phyloP scores from a whole-genome alignment of 1,140 invertebrate species.

The Heterodera schachtii region DNA sequence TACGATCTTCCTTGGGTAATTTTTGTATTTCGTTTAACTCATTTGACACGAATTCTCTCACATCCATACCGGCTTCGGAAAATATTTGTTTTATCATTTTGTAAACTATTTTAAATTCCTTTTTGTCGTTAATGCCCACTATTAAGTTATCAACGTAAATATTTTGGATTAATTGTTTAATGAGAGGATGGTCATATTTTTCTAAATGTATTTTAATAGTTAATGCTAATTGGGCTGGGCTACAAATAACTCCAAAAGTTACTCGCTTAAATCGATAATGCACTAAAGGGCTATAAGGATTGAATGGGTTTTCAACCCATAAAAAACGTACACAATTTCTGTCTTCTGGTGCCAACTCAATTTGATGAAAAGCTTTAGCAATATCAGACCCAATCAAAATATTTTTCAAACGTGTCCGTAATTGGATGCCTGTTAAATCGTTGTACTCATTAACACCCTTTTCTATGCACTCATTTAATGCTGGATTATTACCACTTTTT shows the following conservation, averaged over 20 bases:
- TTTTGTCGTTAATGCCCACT: not conserved
- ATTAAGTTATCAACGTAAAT: not conserved
- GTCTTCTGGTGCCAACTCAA: not conserved
- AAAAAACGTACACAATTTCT: not conserved
- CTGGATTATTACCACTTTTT: not conserved
- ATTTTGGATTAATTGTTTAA: not conserved
- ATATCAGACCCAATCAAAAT: not conserved
- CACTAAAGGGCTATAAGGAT: too few species aligned
- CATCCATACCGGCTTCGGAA: constrained; percentile 4
- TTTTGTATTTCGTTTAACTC: too few species aligned
- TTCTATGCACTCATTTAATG: constrained; percentile 6
- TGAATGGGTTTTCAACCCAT: too few species aligned
- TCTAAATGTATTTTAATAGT: not conserved
- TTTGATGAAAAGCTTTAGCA: constrained; percentile 5
- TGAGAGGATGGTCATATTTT: not conserved
- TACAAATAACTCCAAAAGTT: not conserved
- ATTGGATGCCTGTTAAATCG: not conserved
- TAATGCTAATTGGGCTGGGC: not conserved
- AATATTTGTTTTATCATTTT: constrained; percentile 10
- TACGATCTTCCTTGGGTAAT: constrained; percentile 7
- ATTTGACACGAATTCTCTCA: constrained; percentile 8
- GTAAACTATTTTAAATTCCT: not conserved
- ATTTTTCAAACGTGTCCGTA: not conserved
- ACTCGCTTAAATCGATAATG: not conserved
- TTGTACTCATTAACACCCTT: not conserved